These are phyloP conservation scores for Bombus sibiricus DNA, from an alignment of 1,140 invertebrate species.

Conservation along the genomic window DNA sequence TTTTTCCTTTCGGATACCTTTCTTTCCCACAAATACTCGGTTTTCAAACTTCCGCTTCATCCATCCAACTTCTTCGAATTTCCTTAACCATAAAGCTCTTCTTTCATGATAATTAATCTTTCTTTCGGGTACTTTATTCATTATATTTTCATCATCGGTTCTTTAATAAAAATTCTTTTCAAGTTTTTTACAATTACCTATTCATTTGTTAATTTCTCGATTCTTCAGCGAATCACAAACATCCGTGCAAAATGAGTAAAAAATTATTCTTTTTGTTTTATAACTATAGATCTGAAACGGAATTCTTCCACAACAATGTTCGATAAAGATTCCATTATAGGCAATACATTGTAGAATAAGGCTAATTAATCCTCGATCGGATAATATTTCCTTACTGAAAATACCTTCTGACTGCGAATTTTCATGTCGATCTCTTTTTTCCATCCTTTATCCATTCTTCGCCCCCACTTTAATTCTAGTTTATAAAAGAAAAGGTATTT, in stretches of 20 bases:
- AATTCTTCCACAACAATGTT: background rate
- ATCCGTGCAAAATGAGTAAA: background rate
- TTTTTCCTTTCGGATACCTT: background rate
- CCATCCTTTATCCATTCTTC: background rate
- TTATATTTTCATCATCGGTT: background rate
- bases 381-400: background rate
- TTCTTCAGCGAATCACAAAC: background rate
- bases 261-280: background rate
- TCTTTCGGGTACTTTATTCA: background rate
- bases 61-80: background rate
- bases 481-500: constrained; percentile 27
- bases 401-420: background rate
- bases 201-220: background rate
- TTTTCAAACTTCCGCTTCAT: background rate
- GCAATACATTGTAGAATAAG: background rate
- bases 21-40: background rate
- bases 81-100: no score
- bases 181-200: background rate
- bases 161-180: background rate
- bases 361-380: background rate
- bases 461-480: background rate
- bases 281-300: background rate
- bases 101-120: background rate
- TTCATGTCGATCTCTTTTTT: background rate
- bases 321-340: background rate